phyloP scores from a whole-genome alignment of 2,888 invertebrate genomes.

The Mesorhabditis spiculigera region DNA sequence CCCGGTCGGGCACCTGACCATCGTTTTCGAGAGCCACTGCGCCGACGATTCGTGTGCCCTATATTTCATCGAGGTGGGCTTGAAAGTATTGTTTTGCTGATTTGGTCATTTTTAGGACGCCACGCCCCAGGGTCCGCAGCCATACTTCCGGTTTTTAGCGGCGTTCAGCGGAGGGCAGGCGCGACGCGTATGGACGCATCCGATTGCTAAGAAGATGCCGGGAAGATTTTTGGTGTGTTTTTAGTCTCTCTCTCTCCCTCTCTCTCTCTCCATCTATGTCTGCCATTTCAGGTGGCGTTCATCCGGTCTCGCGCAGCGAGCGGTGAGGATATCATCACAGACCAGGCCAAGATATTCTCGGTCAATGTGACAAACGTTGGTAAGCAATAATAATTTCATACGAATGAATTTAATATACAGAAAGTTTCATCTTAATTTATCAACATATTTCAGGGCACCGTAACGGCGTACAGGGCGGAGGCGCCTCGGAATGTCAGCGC shows the following conservation, averaged over 20 bases:
- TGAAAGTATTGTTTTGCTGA: not conserved
- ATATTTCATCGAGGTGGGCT: conserved; percentile 64
- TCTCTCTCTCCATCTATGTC: not conserved
- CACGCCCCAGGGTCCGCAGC: not conserved
- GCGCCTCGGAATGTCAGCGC: conserved; percentile 65
- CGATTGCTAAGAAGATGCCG: conserved; percentile 37
- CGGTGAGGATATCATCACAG: conserved; percentile 49
- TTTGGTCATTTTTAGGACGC: not conserved
- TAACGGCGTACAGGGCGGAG: conserved; percentile 55
- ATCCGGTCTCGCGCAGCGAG: conserved; percentile 42
- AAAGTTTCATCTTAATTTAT: not conserved
- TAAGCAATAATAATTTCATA: conserved; percentile 7
- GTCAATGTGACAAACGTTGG: conserved; percentile 66
- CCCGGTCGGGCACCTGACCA: conserved; percentile 62
- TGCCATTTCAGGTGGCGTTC: conserved; percentile 38
- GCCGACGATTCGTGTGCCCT: conserved; percentile 63
- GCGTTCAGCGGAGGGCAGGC: conserved; percentile 49
- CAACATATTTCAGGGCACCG: not conserved
- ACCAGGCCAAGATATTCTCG: conserved; percentile 64
- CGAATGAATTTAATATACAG: not conserved
- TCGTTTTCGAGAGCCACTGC: conserved; percentile 66
- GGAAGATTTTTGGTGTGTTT: conserved; percentile 32
- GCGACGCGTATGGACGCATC: conserved; percentile 36
- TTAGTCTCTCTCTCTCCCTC: not conserved
- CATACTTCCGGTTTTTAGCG: conserved; percentile 44